Percentiles rank a stretch among this genome's conserved stretches.
phyloP scores from a whole-genome alignment of 2,888 invertebrate genomes.

The Colletes collaris region DNA sequence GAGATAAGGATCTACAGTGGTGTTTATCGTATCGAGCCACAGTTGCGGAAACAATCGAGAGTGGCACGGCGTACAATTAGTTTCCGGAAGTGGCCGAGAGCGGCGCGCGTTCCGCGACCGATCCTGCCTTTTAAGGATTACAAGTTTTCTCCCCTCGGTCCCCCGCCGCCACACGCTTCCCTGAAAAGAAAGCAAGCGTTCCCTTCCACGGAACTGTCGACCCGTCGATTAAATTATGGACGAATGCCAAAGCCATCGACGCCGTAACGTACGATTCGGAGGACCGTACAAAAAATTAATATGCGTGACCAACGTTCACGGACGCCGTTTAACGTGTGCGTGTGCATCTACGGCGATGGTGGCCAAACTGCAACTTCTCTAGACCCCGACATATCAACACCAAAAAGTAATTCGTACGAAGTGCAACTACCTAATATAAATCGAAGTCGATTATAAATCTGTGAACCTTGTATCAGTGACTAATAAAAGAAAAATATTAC shows the following conservation, averaged over 20 bases:
- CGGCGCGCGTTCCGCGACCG: conserved; percentile 32
- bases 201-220: conserved; percentile 24
- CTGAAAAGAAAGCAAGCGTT: conserved; percentile 66
- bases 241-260: conserved; percentile 2
- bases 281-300: conserved; percentile 36
- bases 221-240: conserved; percentile 51
- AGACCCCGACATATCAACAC: too few relatives aligned
- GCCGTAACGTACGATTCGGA: conserved; percentile 11
- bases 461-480: too few relatives aligned
- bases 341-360: too few relatives aligned
- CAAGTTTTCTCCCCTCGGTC: conserved; percentile 14
- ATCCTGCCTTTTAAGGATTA: conserved; percentile 59
- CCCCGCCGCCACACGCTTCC: conserved; percentile 5
- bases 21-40: conserved; percentile 14
- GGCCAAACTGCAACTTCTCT: too few relatives aligned
- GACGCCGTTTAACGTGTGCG: neutral
- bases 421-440: too few relatives aligned
- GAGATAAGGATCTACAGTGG: conserved; percentile 27
- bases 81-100: conserved; percentile 48
- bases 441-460: too few relatives aligned
- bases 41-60: conserved; percentile 48
- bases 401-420: too few relatives aligned
- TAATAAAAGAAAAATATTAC: too few relatives aligned
- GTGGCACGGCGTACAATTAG: conserved; percentile 37
- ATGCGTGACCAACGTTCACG: conserved; percentile 4